phyloP scores from a whole-genome alignment of 2,797 vertebrate species.

The Coilia nasus region DNA sequence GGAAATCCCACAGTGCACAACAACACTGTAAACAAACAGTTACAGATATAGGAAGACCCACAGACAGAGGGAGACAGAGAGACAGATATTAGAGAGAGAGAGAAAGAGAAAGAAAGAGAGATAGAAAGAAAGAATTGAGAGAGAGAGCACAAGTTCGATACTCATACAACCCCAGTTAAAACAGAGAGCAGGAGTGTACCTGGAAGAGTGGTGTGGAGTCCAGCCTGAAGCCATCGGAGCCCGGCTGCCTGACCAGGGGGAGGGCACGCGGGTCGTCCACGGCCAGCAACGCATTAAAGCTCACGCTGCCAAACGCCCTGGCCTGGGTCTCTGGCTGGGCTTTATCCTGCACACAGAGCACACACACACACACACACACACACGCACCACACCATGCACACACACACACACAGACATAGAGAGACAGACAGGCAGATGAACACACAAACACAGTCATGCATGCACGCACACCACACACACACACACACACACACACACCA shows the following conservation, averaged over 20 bases:
- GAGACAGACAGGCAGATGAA: too few relatives aligned
- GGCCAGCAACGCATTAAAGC: conserved; percentile 80
- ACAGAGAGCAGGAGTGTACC: conserved; percentile 60
- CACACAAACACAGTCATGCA: too few relatives aligned
- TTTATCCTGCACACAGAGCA: conserved; percentile 80
- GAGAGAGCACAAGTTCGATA: neutral
- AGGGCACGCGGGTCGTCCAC: conserved; percentile 86
- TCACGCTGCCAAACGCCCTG: conserved; percentile 82
- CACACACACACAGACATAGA: too few relatives aligned
- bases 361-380: too few relatives aligned
- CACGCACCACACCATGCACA: too few relatives aligned
- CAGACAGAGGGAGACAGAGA: too few relatives aligned
- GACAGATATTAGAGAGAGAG: too few relatives aligned
- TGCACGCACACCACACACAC: too few relatives aligned
- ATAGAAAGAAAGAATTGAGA: neutral
- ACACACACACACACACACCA: too few relatives aligned
- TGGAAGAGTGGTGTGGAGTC: conserved; percentile 92
- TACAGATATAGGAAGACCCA: too few relatives aligned
- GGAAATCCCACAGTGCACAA: neutral
- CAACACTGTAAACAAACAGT: neutral
- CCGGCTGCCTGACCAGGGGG: conserved; percentile 85
- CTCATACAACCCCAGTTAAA: neutral
- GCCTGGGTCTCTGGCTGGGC: conserved; percentile 92
- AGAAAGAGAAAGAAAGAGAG: neutral
- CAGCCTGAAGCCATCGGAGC: conserved; percentile 91